phyloP scores from a whole-genome alignment of 2,888 invertebrate genomes.

The Julus scanicus region DNA sequence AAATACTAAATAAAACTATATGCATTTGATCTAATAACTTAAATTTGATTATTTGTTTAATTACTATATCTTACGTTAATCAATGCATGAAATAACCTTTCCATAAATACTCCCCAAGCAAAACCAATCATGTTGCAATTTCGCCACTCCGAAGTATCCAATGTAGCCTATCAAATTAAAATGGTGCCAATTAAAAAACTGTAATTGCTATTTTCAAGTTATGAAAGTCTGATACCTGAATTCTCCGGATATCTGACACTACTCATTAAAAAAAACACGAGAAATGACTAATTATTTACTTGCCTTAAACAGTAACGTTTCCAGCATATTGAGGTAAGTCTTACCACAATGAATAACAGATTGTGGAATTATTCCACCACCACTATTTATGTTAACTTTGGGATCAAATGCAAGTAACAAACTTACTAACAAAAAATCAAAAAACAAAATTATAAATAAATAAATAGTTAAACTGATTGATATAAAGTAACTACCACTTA shows the following conservation, averaged over 20 bases:
- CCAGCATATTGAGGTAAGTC: not conserved
- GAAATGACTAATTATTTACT: not conserved
- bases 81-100: not conserved
- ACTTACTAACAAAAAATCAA: not conserved
- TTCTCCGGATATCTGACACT: too few species aligned
- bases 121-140: not conserved
- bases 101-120: conserved; percentile 21
- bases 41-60: not conserved
- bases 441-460: too few species aligned
- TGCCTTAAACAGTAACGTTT: conserved; percentile 5
- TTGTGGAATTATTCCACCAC: not conserved
- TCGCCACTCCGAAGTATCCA: not conserved
- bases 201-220: too few species aligned
- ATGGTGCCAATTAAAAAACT: too few species aligned
- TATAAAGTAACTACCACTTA: not conserved
- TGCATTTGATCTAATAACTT: not conserved
- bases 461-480: not conserved
- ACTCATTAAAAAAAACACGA: too few species aligned
- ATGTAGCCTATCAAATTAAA: conserved; percentile 6
- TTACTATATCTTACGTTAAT: not conserved
- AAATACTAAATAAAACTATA: not conserved
- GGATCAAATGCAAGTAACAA: not conserved
- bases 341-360: not conserved
- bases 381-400: not conserved
- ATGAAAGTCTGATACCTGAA: too few species aligned